These are phyloP conservation scores for Tetropium fuscum DNA, from an alignment of 2,888 invertebrate species.

Conservation along the genomic window DNA sequence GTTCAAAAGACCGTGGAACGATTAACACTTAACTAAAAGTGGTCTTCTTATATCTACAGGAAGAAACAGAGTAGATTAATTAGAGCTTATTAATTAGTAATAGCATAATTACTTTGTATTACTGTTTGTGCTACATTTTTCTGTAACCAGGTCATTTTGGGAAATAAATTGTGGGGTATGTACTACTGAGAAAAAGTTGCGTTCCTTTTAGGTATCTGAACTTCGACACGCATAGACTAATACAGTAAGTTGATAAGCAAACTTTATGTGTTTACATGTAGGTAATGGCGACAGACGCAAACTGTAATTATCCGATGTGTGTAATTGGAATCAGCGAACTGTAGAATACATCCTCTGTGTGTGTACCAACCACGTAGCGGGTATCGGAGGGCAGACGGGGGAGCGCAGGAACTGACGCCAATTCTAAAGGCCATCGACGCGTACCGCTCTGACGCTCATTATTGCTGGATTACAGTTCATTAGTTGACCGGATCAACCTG, in stretches of 20 bases:
- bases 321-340: conserved; percentile 47
- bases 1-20: no score
- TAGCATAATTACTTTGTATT: no score
- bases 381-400: conserved; percentile 10
- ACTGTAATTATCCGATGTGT: conserved; percentile 46
- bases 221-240: no score
- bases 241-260: conserved; percentile 20
- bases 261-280: conserved; percentile 35
- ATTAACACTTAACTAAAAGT: no score
- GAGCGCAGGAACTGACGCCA: conserved; percentile 38
- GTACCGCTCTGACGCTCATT: conserved; percentile 57
- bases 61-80: no score
- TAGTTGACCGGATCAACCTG: conserved; percentile 61
- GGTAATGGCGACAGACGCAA: conserved; percentile 40
- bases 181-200: no score
- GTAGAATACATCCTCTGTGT: conserved; percentile 33
- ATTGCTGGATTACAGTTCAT: conserved; percentile 64
- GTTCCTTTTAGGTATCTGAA: no score
- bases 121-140: no score
- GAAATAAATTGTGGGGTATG: no score
- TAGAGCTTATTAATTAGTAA: no score
- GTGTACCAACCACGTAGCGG: conserved; percentile 22
- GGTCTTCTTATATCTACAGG: no score
- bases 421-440: conserved; percentile 53
- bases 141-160: no score